A percentile compares a stretch with the other conserved stretches of the same genome.
Conservation (phyloP, 1,140 invertebrate species). For the Oryzaephilus surinamensis region DNA sequence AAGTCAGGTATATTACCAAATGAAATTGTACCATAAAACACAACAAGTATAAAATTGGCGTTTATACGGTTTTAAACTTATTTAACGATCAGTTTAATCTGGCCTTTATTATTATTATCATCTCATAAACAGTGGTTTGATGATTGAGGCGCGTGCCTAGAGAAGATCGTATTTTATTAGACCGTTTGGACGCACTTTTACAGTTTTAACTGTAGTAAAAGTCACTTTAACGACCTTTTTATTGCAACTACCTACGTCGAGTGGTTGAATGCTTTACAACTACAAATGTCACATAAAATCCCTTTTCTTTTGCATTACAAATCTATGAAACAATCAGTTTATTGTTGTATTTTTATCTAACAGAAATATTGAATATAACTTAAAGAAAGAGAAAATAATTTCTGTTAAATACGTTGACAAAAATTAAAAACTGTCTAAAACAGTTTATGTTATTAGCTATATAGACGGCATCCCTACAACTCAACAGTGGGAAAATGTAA, state of each 20-base stretch:
- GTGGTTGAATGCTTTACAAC: conserved; percentile 21
- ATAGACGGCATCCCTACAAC: too few species aligned
- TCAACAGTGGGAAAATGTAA: too few species aligned
- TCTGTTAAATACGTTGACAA: too few species aligned
- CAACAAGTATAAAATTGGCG: conserved; percentile 31
- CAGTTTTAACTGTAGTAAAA: conserved; percentile 36
- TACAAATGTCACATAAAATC: conserved; percentile 25
- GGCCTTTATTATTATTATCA: conserved; percentile 32
- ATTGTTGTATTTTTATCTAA: too few species aligned
- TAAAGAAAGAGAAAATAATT: too few species aligned
- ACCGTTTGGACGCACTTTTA: conserved; percentile 34
- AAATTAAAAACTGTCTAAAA: too few species aligned
- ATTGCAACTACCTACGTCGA: conserved; percentile 32
- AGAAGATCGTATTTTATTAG: conserved; percentile 31
- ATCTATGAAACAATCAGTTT: conserved; percentile 5
- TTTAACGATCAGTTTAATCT: conserved; percentile 32
- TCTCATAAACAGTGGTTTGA: conserved; percentile 29
- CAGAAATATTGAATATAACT: too few species aligned
- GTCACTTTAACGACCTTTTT: conserved; percentile 34
- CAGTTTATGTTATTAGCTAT: too few species aligned
- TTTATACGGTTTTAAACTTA: conserved; percentile 32
- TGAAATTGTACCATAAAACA: conserved; percentile 19
- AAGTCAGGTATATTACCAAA: conserved; percentile 15
- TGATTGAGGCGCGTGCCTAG: conserved; percentile 32
- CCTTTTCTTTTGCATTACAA: conserved; percentile 4